Evolutionary conservation across 2,113 vertebrate genomes (phyloP), one percentile per base, ranked within the genome.

Genomic region (Nothobranchius furzeri): DNA sequence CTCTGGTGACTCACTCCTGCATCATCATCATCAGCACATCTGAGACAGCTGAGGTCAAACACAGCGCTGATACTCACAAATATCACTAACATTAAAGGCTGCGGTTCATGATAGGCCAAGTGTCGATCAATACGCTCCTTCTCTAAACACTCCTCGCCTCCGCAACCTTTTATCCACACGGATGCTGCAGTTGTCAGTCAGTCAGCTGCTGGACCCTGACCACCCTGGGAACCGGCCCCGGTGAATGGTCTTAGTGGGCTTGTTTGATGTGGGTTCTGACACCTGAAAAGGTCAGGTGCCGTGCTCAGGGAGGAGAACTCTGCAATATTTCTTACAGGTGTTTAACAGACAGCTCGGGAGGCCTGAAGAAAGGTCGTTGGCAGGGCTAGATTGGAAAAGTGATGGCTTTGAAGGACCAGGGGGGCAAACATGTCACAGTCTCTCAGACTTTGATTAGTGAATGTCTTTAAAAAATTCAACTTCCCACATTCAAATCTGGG

Each of bases 251-350:
- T 87, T 87, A 76, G 83, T 74, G 82, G 86, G 84, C 79, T 86
- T 90, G 85, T 90, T 89, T 90, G 88, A 91, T 89, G 89, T 83
- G 87, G 68, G 84, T 76, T 77, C 80, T 90, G 88, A 88, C 89
- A 88, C 82, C 78, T 87, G 87, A 89, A 92, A 90, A 92, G 91
- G 91, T 92, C 90, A 90, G 78, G 72, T 72, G 71, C 73, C 57
- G 69, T 87, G 84, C 84, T 77, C 72, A 42, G 77, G 80, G 82
- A 86, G 87, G 82, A 65, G 66, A 75, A 82, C 75, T 49, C 80
- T 76, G 84, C 85, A 90, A 89, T 90, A 87, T 90, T 88, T 90
- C 87, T 89, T 88, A 88, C 87, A 90, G 89, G 87, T 89, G 83
- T 91, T 90, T 86, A 89, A 85, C 88, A 88, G 86, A 76, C 81